Conservation (phyloP, 2,888 invertebrate genomes). For the Diaphora mendica region DNA sequence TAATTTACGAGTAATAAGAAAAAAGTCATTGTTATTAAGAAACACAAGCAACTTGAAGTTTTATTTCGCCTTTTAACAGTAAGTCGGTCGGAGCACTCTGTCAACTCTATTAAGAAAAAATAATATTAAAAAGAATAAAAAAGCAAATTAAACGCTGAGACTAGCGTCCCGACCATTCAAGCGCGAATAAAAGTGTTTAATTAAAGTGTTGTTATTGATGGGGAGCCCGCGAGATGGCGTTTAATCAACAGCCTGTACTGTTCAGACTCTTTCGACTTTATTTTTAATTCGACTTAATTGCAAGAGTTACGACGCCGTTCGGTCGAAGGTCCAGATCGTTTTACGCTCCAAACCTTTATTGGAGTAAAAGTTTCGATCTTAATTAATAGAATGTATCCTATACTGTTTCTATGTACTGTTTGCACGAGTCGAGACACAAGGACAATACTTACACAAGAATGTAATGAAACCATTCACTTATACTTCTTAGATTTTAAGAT, state of each 20-base stretch:
- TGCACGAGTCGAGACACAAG: slow-evolving; percentile 52
- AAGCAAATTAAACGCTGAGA: slow-evolving; percentile 75
- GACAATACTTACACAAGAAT: slow-evolving; percentile 81
- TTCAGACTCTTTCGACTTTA: slow-evolving; percentile 73
- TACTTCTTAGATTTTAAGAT: slow-evolving; percentile 66
- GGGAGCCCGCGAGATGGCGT: slow-evolving; percentile 83
- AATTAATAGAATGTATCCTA: slow-evolving; percentile 62
- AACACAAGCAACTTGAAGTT: slow-evolving; percentile 47
- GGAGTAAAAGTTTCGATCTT: slow-evolving; percentile 64
- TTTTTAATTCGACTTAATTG: slow-evolving; percentile 84
- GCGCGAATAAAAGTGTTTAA: slow-evolving; percentile 84
- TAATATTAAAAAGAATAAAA: slow-evolving; percentile 61
- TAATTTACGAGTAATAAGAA: slow-evolving; percentile 47
- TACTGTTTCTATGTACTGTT: slow-evolving; percentile 52
- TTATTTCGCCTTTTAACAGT: slow-evolving; percentile 62
- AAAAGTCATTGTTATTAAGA: slow-evolving; percentile 38
- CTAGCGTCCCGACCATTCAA: slow-evolving; percentile 74
- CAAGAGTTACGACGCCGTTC: slow-evolving; percentile 76
- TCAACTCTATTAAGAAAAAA: slow-evolving; percentile 72
- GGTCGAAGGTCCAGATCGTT: slow-evolving; percentile 68
- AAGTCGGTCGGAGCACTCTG: slow-evolving; percentile 51
- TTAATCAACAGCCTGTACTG: slow-evolving; percentile 79
- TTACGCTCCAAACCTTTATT: slow-evolving; percentile 74
- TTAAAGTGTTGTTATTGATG: slow-evolving; percentile 86
- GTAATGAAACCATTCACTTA: slow-evolving; percentile 84